phyloP scores from a whole-genome alignment of 2,797 vertebrate species.

The Parauchenoglanis punctatus region DNA sequence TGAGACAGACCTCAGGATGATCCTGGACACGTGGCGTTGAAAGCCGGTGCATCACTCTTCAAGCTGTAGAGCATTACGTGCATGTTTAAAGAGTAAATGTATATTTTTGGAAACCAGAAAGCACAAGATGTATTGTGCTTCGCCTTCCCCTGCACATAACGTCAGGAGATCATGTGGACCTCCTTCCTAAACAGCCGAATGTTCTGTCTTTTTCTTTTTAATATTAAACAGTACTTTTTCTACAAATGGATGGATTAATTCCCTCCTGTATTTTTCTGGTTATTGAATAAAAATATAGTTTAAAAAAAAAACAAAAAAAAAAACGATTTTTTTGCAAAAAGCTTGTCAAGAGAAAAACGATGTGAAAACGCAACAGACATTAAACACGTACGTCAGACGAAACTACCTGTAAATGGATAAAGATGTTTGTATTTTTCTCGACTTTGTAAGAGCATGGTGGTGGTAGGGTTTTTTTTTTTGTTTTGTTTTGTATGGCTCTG shows the following conservation, averaged over 20 bases:
- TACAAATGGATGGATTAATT: conserved; percentile 70
- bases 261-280: conserved; percentile 67
- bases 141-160: background rate
- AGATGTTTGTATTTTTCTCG: conserved; percentile 62
- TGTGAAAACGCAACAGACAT: conserved; percentile 58
- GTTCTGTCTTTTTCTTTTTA: conserved; percentile 65
- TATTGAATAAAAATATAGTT: conserved; percentile 24
- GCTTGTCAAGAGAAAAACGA: conserved; percentile 34
- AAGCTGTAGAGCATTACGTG: conserved; percentile 34
- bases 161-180: conserved; percentile 13
- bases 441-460: conserved; percentile 51
- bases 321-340: conserved; percentile 35
- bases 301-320: background rate
- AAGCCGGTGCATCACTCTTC: conserved; percentile 44
- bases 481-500: conserved; percentile 65
- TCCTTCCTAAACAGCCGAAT: conserved; percentile 64
- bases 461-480: background rate
- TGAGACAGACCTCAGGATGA: background rate
- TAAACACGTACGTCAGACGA: conserved; percentile 53
- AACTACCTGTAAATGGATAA: conserved; percentile 58
- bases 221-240: conserved; percentile 70
- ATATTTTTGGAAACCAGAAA: conserved; percentile 18
- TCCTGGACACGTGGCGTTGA: background rate
- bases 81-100: conserved; percentile 20
- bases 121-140: conserved; percentile 12